These are phyloP conservation scores for Melinaea marsaeus DNA, from an alignment of 2,888 invertebrate genomes.

Conservation along the genomic window DNA sequence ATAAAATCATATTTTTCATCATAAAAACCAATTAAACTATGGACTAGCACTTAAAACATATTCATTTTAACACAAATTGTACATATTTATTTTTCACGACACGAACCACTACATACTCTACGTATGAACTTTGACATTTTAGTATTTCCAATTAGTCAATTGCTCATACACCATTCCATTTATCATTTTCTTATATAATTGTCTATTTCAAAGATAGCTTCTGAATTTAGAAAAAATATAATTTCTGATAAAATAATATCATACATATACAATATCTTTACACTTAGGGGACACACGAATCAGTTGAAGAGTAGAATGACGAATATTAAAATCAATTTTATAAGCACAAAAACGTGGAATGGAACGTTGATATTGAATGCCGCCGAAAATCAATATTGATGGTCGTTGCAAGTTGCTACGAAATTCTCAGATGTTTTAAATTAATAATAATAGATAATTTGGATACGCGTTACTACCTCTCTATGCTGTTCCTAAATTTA, in stretches of 20 bases:
- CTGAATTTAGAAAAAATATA: neutral
- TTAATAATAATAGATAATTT: neutral
- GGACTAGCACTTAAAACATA: neutral
- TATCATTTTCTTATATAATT: conserved; percentile 17
- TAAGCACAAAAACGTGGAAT: conserved; percentile 49
- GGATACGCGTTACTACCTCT: too few species aligned
- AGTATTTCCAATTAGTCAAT: conserved; percentile 47
- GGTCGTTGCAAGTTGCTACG: conserved; percentile 33
- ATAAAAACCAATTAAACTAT: neutral
- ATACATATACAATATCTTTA: neutral
- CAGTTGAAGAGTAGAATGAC: conserved; percentile 3
- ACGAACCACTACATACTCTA: conserved; percentile 37
- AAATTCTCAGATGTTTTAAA: neutral
- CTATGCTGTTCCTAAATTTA: too few species aligned
- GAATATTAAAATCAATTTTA: conserved; percentile 28
- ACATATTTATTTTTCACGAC: conserved; percentile 33
- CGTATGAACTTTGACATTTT: conserved; percentile 75
- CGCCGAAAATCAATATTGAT: conserved; percentile 45
- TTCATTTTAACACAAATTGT: conserved; percentile 1
- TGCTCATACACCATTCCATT: conserved; percentile 55
- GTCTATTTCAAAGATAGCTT: too few species aligned
- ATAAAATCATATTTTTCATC: conserved; percentile 1
- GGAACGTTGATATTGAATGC: conserved; percentile 63
- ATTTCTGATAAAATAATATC: neutral
- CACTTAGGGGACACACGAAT: neutral